Evolutionary conservation across 2,797 vertebrate genomes (phyloP).

Genomic region (Rhadinocentrus ornatus): DNA sequence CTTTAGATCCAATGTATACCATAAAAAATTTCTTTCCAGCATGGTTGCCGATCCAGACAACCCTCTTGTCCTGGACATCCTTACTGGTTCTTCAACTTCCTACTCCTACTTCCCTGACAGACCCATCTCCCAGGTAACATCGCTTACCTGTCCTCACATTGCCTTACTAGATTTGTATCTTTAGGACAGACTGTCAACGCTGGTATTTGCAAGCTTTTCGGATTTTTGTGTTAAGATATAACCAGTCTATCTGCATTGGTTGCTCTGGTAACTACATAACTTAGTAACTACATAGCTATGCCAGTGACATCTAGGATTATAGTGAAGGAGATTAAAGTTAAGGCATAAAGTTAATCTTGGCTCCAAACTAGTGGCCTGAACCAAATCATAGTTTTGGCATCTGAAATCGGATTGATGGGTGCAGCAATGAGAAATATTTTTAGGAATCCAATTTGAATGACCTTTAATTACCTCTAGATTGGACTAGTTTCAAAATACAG

Average conservation of each 20-base stretch:
- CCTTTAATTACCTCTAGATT: no score
- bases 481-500: not conserved
- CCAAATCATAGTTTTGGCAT: no score
- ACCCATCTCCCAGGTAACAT: conserved; percentile 91
- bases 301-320: no score
- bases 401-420: no score
- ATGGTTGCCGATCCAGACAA: conserved; percentile 99
- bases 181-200: not conserved
- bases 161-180: not conserved
- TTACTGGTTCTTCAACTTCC: conserved; percentile 95
- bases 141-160: not conserved
- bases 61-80: conserved; percentile 94
- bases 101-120: conserved; percentile 98
- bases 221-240: not conserved
- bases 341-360: no score
- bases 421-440: no score
- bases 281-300: no score
- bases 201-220: not conserved
- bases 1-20: not conserved
- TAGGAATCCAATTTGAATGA: no score
- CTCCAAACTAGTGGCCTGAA: no score
- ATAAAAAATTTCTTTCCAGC: conserved; percentile 59
- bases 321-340: no score
- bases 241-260: not conserved
- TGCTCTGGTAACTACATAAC: no score